phyloP scores from a whole-genome alignment of 2,888 invertebrate genomes.

The Linnaemya vulpina region DNA sequence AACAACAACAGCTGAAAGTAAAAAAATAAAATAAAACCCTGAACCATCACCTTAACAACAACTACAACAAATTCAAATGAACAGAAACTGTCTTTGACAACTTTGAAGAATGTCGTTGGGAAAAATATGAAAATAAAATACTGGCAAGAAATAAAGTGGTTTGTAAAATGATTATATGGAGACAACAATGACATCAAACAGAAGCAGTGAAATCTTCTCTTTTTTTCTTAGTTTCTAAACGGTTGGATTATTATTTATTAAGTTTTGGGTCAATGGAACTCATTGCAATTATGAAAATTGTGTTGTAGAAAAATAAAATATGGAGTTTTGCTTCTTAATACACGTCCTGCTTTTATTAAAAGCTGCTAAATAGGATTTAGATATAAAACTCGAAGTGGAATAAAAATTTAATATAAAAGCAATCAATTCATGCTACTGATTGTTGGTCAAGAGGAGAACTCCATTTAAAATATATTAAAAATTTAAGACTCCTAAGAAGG shows the following conservation, averaged over 20 bases:
- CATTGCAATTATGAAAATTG: not conserved
- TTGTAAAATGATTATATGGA: conserved; percentile 38
- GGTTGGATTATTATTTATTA: conserved; percentile 32
- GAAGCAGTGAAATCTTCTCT: not conserved
- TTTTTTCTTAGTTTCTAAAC: not conserved
- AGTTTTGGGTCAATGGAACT: conserved; percentile 26
- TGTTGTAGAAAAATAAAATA: conserved; percentile 12
- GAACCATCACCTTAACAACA: conserved; percentile 21
- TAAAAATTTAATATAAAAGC: not conserved
- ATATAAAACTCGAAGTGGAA: not conserved
- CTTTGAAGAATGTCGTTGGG: conserved; percentile 47
- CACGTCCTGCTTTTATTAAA: not conserved
- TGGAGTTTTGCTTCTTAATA: conserved; percentile 1
- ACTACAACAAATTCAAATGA: conserved; percentile 19
- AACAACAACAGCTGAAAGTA: not conserved
- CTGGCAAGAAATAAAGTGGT: conserved; percentile 51
- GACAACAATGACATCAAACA: not conserved
- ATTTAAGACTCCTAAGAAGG: too few species aligned
- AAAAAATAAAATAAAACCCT: not conserved
- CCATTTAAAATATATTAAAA: too few species aligned
- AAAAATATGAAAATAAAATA: conserved; percentile 50
- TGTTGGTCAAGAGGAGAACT: not conserved
- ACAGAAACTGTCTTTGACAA: conserved; percentile 62
- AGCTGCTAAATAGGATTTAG: conserved; percentile 5
- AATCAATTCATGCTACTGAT: not conserved